Conservation (phyloP, 2,113 vertebrate genomes). For the Corythaixoides concolor region DNA sequence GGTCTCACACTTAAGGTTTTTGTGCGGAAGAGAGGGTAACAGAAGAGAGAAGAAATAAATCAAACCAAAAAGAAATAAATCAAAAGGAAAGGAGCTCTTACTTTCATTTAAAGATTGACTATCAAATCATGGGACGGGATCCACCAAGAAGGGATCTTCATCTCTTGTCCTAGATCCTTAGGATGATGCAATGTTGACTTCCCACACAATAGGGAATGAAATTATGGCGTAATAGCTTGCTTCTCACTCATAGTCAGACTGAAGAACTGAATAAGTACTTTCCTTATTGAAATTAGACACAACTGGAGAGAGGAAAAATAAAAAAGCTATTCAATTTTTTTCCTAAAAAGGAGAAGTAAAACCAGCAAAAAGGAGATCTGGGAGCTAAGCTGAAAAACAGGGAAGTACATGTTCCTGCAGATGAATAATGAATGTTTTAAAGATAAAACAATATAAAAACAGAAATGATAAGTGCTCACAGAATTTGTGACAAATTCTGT, state of each 20-base stretch:
- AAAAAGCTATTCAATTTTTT: background rate
- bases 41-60: background rate
- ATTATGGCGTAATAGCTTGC: background rate
- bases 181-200: slow-evolving; percentile 19
- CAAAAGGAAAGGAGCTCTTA: background rate
- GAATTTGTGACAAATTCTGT: background rate
- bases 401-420: slow-evolving; percentile 34
- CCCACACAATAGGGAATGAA: slow-evolving; percentile 12
- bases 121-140: background rate
- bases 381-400: slow-evolving; percentile 40
- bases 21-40: background rate
- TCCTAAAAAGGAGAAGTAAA: slow-evolving; percentile 67
- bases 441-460: background rate
- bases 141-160: background rate
- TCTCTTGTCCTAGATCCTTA: background rate
- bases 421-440: background rate
- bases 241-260: background rate
- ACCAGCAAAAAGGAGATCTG: slow-evolving; percentile 51
- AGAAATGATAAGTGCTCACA: background rate
- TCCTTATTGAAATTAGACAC: background rate
- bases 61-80: background rate
- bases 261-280: background rate
- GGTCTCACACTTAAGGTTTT: background rate
- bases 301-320: background rate
- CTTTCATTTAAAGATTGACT: background rate